These are phyloP conservation scores for Vespertilio murinus DNA, from an alignment of 2,797 vertebrate genomes.

Conservation along the genomic window DNA sequence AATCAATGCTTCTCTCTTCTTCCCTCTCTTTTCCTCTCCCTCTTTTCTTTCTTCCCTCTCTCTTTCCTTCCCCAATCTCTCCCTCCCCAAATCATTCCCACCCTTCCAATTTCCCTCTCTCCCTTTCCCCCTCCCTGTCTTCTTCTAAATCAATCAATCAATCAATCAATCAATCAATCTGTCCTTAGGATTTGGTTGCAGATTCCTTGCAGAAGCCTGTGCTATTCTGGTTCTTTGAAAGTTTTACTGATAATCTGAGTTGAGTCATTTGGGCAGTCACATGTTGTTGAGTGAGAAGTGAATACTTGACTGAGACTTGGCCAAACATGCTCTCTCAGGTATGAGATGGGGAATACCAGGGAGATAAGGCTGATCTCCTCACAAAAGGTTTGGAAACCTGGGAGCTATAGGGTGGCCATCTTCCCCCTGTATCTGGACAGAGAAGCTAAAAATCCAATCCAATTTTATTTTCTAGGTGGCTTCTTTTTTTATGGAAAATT, in stretches of 20 bases:
- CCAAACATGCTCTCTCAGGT: background rate
- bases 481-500: conserved; percentile 18
- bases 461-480: background rate
- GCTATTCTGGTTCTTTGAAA: background rate
- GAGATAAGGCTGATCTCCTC: background rate
- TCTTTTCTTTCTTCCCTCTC: no score
- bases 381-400: background rate
- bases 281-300: background rate
- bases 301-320: background rate
- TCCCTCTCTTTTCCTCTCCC: no score
- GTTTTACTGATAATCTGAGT: background rate
- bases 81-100: no score
- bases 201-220: background rate
- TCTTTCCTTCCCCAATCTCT: no score
- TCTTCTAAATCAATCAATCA: background rate
- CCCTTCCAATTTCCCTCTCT: no score
- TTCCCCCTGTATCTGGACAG: background rate
- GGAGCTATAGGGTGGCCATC: background rate
- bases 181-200: background rate
- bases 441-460: background rate
- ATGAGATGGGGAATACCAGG: background rate
- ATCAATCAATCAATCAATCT: background rate
- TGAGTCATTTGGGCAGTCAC: background rate
- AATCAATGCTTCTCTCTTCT: background rate
- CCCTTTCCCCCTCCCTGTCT: no score